A percentile compares a stretch with the other conserved stretches of the same genome.
phyloP scores from a whole-genome alignment of 2,888 invertebrate genomes.

The Drosophila yooni region DNA sequence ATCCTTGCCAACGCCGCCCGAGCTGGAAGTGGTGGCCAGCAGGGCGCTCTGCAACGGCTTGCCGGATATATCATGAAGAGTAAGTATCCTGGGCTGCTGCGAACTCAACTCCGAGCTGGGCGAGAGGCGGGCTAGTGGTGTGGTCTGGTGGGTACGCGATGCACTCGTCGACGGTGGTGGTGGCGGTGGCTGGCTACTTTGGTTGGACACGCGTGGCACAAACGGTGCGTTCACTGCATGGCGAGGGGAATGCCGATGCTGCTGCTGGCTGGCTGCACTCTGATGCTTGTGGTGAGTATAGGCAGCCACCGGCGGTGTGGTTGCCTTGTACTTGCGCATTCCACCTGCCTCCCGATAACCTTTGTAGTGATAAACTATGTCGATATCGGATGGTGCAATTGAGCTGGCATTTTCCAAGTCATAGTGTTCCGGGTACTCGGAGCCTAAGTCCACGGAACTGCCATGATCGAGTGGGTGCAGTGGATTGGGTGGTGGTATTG shows the following conservation, averaged over 20 bases:
- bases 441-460: conserved; percentile 90
- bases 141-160: conserved; percentile 92
- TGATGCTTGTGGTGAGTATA: conserved; percentile 92
- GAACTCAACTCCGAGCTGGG: conserved; percentile 96
- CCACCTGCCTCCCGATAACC: conserved; percentile 94
- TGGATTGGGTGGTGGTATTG: conserved; percentile 90
- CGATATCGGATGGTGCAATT: conserved; percentile 98
- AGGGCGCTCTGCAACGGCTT: conserved; percentile 95
- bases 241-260: conserved; percentile 91
- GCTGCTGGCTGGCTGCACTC: conserved; percentile 88
- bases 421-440: conserved; percentile 95
- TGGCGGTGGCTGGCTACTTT: conserved; percentile 88
- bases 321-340: conserved; percentile 94
- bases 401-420: conserved; percentile 98
- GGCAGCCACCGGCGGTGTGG: conserved; percentile 91
- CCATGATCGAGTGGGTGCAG: conserved; percentile 91
- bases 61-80: conserved; percentile 96
- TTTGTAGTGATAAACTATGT: conserved; percentile 98
- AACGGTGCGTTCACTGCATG: conserved; percentile 88
- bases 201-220: conserved; percentile 90
- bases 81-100: conserved; percentile 96
- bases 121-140: conserved; percentile 94
- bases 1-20: conserved; percentile 94
- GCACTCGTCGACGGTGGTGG: conserved; percentile 88
- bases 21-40: conserved; percentile 94